Percentiles rank a stretch among this genome's conserved stretches.
These are phyloP conservation scores for Phaethornis superciliosus DNA, from an alignment of 2,113 vertebrate species.

Conservation along the genomic window DNA sequence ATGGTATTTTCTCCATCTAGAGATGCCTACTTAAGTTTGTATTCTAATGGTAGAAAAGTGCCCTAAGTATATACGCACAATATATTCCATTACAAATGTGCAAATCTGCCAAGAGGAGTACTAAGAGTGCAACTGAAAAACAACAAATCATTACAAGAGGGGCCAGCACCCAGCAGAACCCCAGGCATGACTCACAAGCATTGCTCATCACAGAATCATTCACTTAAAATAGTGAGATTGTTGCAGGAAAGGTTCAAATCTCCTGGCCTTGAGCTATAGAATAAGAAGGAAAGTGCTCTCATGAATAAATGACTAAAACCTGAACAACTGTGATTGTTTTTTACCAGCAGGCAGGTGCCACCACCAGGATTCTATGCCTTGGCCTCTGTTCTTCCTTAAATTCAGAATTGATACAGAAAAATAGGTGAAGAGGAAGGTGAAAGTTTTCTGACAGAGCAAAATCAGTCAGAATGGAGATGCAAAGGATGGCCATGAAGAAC, in stretches of 20 bases:
- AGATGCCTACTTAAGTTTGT: background rate
- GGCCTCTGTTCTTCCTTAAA: background rate
- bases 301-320: background rate
- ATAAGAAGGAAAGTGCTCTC: background rate
- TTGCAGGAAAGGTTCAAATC: background rate
- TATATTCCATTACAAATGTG: background rate
- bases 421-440: background rate
- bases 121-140: background rate
- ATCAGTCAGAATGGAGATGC: background rate
- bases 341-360: background rate
- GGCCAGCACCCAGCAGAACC: background rate
- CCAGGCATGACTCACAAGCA: background rate
- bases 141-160: background rate
- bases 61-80: background rate
- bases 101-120: background rate
- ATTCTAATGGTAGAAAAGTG: background rate
- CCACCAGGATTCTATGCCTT: background rate
- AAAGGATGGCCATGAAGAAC: background rate
- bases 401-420: background rate
- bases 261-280: background rate
- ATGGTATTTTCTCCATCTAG: background rate
- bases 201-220: background rate
- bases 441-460: background rate
- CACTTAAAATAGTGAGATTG: background rate
- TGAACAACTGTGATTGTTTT: background rate